Base-by-base conservation (phyloP, 2,888 invertebrate genomes). In the Drosophila paucipuncta region DNA sequence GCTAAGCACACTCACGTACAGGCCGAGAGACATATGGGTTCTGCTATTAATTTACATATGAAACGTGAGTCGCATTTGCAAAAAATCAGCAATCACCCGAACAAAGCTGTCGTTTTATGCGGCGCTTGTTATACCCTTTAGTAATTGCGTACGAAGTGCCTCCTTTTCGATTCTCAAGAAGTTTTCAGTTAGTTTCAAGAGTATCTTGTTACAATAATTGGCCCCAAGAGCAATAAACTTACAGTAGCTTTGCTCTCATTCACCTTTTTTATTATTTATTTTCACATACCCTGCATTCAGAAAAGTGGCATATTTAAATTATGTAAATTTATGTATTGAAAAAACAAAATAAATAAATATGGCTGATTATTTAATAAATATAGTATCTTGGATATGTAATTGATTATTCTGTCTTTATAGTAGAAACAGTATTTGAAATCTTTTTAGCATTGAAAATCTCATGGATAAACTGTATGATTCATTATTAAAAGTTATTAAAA, bases 21-120 rank as follows among this genome's bases (percentile, higher is more conserved):
- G 16, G 28, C 28, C 22, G 50, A 11, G 22, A 73, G 35, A 52
- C 55, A 54, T 49, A 65, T 41, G 39, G n/a, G 59, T 53, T 41
- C 50, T 63, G 66, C 64, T 35, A 78, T 78, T 84, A 68, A 87
- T 85, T 85, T 79, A 61, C 84, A 82, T 87, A 68, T 28, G 53
- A 76, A 85, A 84, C 85, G 88, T 84, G 84, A 80, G 68, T 64
- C 25, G 84, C 73, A 82, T 82, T 64, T 61, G 55, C 49, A 69
- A 71, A 53, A 68, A 66, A 62, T 59, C 60, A 65, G 59, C 67
- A 74, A 28, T 31, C 47, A 61, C 25, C 31, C 28, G 4, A 52
- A 11, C 53, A 30, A 63, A 57, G 39, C n/a, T 33, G 64, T 30
- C 41, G 54, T 41, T 37, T 22, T 22, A 33, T 33, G 61, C 31